These are phyloP conservation scores for Ichneumoninae sp. DNA, from an alignment of 2,888 invertebrate genomes.

Conservation along the genomic window DNA sequence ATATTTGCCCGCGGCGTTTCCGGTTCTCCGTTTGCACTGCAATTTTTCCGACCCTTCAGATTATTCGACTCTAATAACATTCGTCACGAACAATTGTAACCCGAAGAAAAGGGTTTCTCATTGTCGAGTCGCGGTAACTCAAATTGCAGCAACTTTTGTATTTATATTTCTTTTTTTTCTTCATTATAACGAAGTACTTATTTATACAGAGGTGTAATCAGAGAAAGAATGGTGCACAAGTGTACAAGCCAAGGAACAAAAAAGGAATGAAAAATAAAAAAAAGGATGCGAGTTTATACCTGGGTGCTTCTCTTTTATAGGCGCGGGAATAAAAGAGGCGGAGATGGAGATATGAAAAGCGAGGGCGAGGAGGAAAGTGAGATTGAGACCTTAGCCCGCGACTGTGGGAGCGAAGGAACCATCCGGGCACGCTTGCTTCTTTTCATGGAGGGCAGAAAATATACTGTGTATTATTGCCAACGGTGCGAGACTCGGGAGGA, in stretches of 20 bases:
- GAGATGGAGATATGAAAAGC: constrained; percentile 34
- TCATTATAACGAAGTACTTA: neutral
- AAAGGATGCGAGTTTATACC: constrained; percentile 5
- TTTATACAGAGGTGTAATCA: constrained; percentile 20
- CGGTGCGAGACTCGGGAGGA: constrained; percentile 17
- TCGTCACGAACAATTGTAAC: neutral
- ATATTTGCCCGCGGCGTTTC: constrained; percentile 24
- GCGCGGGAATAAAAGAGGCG: constrained; percentile 33
- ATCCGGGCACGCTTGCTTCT: constrained; percentile 15
- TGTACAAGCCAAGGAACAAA: neutral
- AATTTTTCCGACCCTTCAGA: neutral
- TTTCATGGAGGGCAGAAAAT: constrained; percentile 28
- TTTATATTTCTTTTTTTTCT: neutral
- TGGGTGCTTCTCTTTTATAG: constrained; percentile 5
- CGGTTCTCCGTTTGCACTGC: neutral
- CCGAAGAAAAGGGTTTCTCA: neutral
- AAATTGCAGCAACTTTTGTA: constrained; percentile 8
- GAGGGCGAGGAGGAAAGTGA: constrained; percentile 51
- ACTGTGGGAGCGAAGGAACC: constrained; percentile 40
- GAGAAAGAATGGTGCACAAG: constrained; percentile 30
- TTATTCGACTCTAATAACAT: neutral
- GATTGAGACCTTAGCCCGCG: constrained; percentile 51
- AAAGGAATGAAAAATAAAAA: constrained; percentile 5
- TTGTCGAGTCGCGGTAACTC: constrained; percentile 4
- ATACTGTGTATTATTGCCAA: constrained; percentile 20